Evolutionary conservation across 2,797 vertebrate genomes (phyloP).

Genomic region (Danio jaintianensis): DNA sequence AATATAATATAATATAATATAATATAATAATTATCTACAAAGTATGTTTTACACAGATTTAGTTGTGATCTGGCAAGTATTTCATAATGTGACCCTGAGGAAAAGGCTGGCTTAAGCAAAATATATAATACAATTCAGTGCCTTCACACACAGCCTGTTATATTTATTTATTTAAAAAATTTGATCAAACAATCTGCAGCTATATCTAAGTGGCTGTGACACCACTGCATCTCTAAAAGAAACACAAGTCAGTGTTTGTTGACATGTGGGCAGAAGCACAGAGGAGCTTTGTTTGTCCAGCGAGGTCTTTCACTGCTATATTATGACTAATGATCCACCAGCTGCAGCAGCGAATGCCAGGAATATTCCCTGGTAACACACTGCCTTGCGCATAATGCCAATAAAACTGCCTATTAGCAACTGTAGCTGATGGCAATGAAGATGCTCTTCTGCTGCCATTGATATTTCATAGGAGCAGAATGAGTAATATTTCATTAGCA

Average conservation of each 20-base stretch:
- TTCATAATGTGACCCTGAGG: too few relatives aligned
- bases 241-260: constrained; percentile 18
- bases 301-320: constrained; percentile 38
- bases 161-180: too few relatives aligned
- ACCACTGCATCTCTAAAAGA: not conserved
- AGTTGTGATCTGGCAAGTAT: too few relatives aligned
- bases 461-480: not conserved
- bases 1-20: too few relatives aligned
- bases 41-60: too few relatives aligned
- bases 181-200: not conserved
- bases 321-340: constrained; percentile 46
- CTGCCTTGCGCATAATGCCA: not conserved
- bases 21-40: too few relatives aligned
- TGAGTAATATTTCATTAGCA: not conserved
- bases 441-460: not conserved
- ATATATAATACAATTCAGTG: too few relatives aligned
- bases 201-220: not conserved
- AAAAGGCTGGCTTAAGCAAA: too few relatives aligned
- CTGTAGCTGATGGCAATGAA: not conserved
- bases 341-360: constrained; percentile 14
- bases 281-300: constrained; percentile 20
- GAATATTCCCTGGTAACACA: constrained; percentile 19
- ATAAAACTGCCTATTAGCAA: not conserved
- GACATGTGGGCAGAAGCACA: constrained; percentile 36
- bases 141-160: too few relatives aligned